Base-by-base conservation (phyloP, 2,113 vertebrate genomes). In the Perognathus longimembris region DNA sequence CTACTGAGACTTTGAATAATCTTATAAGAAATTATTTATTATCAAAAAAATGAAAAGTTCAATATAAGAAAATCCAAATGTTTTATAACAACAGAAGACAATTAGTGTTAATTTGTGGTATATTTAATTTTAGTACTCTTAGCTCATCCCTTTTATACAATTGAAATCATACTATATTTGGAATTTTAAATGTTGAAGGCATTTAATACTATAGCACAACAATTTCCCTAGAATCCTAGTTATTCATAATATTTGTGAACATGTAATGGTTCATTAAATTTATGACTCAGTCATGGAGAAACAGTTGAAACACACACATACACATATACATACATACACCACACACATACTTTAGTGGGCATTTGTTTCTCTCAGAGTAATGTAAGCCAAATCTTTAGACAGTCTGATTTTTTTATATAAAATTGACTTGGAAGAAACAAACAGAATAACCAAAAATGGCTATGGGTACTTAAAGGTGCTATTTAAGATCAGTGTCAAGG, bases 391-490 rank as follows among this genome's bases (percentile, higher is more conserved):
- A 64, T 77, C 45, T 83, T 92, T 71, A 83, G 36, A 74, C 20
- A 66, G 22, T 45, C 38, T 74, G 69, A n/a, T 36, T 63, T 79
- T 91, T 88, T n/a, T 88, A 24, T 66, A 85, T 86, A 82, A 86
- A 93, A 92, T 86, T 87, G 91, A 36, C 82, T 85, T 88, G 34
- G 26, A 70, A 75, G 76, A 95, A 85, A 87, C 42, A 93, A 88
- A 90, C 22, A 83, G 75, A 96, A 86, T 73, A 61, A 93, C 77
- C 77, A 95, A 79, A 93, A 86, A 87, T 87, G n/a, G 36, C 54
- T 59, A 45, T 42, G 28, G 70, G 63, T 67, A 34, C 32, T 85
- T 93, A 1, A 3, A 36, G 30, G 7, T 67, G 32, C 15, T 79
- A 78, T 71, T 78, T 77, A 50, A 84, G 54, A 61, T 92, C 69